Conservation (phyloP, 2,113 vertebrate species). For the Herpetotheres cachinnans region DNA sequence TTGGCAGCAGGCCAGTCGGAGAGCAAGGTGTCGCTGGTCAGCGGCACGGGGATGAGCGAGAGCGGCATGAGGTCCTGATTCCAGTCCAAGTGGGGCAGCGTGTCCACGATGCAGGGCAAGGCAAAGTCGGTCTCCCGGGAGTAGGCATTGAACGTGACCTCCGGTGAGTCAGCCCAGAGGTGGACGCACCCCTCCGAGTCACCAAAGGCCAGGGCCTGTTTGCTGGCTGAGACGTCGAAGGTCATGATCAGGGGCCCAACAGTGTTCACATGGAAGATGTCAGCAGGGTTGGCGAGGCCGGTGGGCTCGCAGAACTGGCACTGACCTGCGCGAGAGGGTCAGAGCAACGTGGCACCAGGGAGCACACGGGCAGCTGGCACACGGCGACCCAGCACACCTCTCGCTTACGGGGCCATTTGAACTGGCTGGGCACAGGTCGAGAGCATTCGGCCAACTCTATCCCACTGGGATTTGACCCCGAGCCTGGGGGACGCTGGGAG, state of each 20-base stretch:
- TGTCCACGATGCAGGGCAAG: constrained; percentile 91
- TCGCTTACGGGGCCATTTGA: rapidly evolving
- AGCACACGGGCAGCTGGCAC: rapidly evolving
- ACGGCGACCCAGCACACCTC: too few species aligned
- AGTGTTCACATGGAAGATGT: constrained; percentile 94
- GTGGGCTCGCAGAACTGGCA: constrained; percentile 99
- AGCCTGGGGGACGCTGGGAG: rapidly evolving
- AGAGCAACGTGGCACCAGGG: not conserved
- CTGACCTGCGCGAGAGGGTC: constrained; percentile 76
- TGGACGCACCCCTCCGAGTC: constrained; percentile 95
- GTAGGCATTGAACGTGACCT: constrained; percentile 91
- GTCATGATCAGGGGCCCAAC: constrained; percentile 96
- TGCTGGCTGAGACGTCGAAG: constrained; percentile 94
- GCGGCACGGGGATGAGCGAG: constrained; percentile 90
- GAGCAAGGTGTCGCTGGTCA: constrained; percentile 86
- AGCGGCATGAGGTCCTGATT: constrained; percentile 93
- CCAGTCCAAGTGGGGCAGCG: constrained; percentile 93
- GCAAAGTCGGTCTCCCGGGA: constrained; percentile 95
- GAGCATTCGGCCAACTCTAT: rapidly evolving
- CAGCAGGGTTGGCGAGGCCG: constrained; percentile 90
- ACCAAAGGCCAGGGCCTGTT: constrained; percentile 93
- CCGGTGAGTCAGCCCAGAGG: constrained; percentile 91
- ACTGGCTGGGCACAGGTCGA: rapidly evolving
- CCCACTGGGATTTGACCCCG: rapidly evolving
- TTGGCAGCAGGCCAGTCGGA: constrained; percentile 89